Evolutionary conservation across 2,113 vertebrate genomes (phyloP), one percentile per base, ranked within the genome.

Genomic region (Tiliqua scincoides): DNA sequence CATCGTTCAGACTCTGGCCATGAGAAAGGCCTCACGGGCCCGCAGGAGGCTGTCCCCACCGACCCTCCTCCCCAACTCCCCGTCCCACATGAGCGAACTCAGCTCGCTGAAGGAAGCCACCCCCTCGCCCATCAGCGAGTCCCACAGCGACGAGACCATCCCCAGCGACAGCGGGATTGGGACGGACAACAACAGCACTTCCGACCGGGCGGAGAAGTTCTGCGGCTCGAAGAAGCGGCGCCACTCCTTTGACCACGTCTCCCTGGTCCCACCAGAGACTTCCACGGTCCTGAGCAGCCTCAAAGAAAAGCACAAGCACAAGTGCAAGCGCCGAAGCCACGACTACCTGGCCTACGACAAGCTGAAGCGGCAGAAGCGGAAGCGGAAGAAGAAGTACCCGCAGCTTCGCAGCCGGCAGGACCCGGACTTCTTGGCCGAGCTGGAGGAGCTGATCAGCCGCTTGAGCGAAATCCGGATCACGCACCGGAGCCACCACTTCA

Each of bases 311-410:
- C 98, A 99, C 83, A 97, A 98, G 43, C 98, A 99, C 95, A 97
- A 99, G 72, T 98, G 98, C 86, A 98, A 98, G 93, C 97, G 97
- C 89, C 96, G 98, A 85, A 94, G 95, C 32, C 98, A 98, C 61
- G 95, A 98, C 88, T 98, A 98, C 93, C 96, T 98, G n/a, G 97
- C 96, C 79, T 98, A 97, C 0, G 97, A 97, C 91, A 97, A 98
- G 86, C 95, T 98, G 90, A 99, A 99, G 94, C 96, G 98, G 77
- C 98, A 98, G 94, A 99, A 99, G 93, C 95, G 97, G 75, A 99
- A 99, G 96, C 97, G 98, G 77, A 99, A 99, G 96, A 99, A 98
- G 97, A 99, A 99, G 91, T 98, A 98, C 85, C 97, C 98, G 65
- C 98, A 97, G 87, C 96, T 99, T 21, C 97, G 96, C 32, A 95